Evolutionary conservation across 1,140 invertebrate species (phyloP).

Genomic region (Homarus americanus): DNA sequence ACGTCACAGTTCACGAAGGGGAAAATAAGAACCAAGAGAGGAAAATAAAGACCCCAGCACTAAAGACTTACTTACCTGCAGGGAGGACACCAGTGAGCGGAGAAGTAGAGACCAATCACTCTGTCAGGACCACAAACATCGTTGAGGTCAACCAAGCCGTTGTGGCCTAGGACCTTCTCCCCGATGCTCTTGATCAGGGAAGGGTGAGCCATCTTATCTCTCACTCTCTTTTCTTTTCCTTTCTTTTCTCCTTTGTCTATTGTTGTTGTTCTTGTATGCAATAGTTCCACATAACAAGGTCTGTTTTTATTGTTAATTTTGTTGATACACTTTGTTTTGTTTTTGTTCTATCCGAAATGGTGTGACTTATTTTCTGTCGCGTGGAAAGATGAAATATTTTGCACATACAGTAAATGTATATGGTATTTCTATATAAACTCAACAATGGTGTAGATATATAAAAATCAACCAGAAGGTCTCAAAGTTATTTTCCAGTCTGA

Average conservation of each 20-base stretch:
- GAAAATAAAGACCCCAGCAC: neutral
- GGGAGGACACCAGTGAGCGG: constrained; percentile 53
- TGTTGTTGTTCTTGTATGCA: neutral
- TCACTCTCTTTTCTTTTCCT: neutral
- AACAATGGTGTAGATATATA: neutral
- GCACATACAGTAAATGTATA: neutral
- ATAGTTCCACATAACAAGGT: constrained; percentile 13
- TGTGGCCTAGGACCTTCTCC: constrained; percentile 49
- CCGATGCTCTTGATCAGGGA: constrained; percentile 59
- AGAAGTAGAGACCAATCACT: constrained; percentile 59
- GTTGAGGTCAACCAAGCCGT: constrained; percentile 34
- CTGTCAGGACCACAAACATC: constrained; percentile 53
- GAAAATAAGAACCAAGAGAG: neutral
- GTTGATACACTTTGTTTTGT: neutral
- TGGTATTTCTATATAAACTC: too few relatives aligned
- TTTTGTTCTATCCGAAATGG: neutral
- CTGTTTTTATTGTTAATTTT: neutral
- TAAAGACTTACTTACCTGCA: constrained; percentile 51
- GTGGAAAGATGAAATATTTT: neutral
- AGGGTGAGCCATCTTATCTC: constrained; percentile 58
- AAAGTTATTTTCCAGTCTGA: neutral
- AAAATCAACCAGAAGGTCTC: neutral
- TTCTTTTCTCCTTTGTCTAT: neutral
- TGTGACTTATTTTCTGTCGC: neutral
- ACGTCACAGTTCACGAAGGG: neutral